Base-by-base conservation (phyloP, 2,888 invertebrate species). In the Drosophila bunnanda region DNA sequence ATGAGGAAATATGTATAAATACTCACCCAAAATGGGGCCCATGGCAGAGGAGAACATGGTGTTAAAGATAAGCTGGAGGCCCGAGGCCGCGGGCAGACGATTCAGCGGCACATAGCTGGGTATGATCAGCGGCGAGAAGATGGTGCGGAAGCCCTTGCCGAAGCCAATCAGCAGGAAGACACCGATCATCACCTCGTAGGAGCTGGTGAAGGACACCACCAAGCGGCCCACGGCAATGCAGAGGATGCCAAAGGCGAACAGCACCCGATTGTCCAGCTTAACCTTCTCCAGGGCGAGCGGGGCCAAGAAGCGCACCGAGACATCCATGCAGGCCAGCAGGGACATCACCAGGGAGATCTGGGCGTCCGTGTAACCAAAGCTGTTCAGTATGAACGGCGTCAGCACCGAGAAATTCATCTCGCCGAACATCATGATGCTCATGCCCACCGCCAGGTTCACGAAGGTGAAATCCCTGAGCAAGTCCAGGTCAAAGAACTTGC, bases 371-470 rank as follows among this genome's bases (percentile, higher is more conserved):
- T 95, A 94, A 0, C 95, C 94, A 77, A 94, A 95, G 78, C 95
- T 95, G 36, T 94, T 93, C 6, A 96, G 92, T 62, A 96, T 95
- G 78, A 96, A 95, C 0, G 96, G 96, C 0, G 96, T 96, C 56
- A 96, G 89, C 52, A 96, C 93, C 0, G 96, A 95, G 90, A 96
- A 96, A 89, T 96, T 96, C 54, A 96, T 89, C 90, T 96, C 96
- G 22, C 94, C 95, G 80, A 96, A 96, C 90, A 94, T 95, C n/a
- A 95, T 95, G 48, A 96, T 92, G 15, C 95, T 95, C 76, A 96
- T 94, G 25, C 96, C 96, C 66, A 96, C 74, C 93, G 95, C 95
- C 44, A 96, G 92, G 82, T 95, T 96, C 7, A 96, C 93, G 78
- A 95, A 96, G 4, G 95, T 94, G 7, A 94, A 93, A 91, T 96